Evolutionary conservation across 1,140 invertebrate species (phyloP).

Genomic region (Dufourea novaeangliae): DNA sequence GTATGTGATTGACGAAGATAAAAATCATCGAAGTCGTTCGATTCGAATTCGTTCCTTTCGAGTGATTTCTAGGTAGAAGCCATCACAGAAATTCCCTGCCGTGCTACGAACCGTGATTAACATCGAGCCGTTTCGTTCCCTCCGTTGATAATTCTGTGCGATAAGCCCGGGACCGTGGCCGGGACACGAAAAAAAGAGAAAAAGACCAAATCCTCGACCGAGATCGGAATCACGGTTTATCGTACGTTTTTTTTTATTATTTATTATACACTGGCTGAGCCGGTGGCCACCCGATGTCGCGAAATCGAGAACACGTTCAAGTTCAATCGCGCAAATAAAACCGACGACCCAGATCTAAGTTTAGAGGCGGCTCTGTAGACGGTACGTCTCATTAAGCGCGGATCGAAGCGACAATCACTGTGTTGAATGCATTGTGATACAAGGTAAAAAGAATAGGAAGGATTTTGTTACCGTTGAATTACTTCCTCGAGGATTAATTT

Average conservation of each 20-base stretch:
- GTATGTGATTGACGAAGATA: too few relatives aligned
- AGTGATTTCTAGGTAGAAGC: background rate
- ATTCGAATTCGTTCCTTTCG: background rate
- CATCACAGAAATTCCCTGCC: background rate
- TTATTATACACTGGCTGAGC: background rate
- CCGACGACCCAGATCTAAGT: conserved; percentile 47
- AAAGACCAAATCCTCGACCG: background rate
- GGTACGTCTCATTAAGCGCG: conserved; percentile 34
- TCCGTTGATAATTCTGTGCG: background rate
- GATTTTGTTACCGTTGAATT: too few relatives aligned
- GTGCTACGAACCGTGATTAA: background rate
- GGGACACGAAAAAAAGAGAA: background rate
- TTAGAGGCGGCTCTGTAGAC: conserved; percentile 25
- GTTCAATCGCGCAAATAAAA: conserved; percentile 49
- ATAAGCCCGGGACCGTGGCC: background rate
- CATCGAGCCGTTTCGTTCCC: background rate
- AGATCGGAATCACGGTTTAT: background rate
- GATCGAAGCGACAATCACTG: conserved; percentile 44
- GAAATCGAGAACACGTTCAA: conserved; percentile 43
- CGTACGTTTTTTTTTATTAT: background rate
- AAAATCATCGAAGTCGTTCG: background rate
- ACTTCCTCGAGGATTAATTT: too few relatives aligned
- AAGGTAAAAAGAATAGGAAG: background rate
- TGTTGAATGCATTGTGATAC: too few relatives aligned
- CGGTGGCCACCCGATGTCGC: background rate